A percentile compares a stretch with the other conserved stretches of the same genome.
These are phyloP conservation scores for human DNA, from an alignment of 2,113 vertebrate genomes.

Conservation along the genomic window GRCh38 chr3:86890501-86891000, in stretches of 20 bases:
- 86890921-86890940: conserved; percentile 70
- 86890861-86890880: conserved; percentile 72
- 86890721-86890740: conserved; percentile 69
- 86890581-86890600: not conserved
- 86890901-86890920: conserved; percentile 75
- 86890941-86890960: conserved; percentile 77
- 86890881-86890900: conserved; percentile 75
- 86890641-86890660: not conserved
- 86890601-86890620: not conserved
- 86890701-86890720: conserved; percentile 58
- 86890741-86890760: conserved; percentile 70
- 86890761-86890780: conserved; percentile 74
- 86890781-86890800: conserved; percentile 79
- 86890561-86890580: not conserved
- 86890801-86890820: conserved; percentile 77
- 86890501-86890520: not conserved
- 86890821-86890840: conserved; percentile 79
- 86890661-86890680: conserved; percentile 17
- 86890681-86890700: conserved; percentile 61
- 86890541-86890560: not conserved
- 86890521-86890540: not conserved
- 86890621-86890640: conserved; percentile 13
- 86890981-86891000: conserved; percentile 66
- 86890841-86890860: conserved; percentile 79
- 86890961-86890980: conserved; percentile 66